Evolutionary conservation across 2,113 vertebrate genomes (phyloP).

Genomic region (Brachyhypopomus occidentalis): DNA sequence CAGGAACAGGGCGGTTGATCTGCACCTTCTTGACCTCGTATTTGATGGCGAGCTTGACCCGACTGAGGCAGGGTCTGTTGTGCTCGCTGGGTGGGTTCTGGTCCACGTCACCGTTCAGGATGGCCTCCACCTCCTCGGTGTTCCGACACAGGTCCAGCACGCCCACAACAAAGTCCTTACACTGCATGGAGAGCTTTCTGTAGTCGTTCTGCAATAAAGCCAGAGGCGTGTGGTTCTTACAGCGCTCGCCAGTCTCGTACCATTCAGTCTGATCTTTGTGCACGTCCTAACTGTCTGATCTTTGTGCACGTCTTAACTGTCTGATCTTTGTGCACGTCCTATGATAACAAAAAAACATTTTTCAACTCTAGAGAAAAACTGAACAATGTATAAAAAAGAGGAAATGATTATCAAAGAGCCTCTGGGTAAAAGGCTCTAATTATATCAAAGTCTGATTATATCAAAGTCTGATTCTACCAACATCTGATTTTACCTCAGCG

Average conservation of each 20-base stretch:
- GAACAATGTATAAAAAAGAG: too few relatives aligned
- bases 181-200: conserved; percentile 88
- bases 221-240: neutral
- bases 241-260: neutral
- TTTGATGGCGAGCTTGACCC: conserved; percentile 86
- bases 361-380: too few relatives aligned
- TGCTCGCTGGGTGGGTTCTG: conserved; percentile 68
- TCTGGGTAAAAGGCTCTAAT: too few relatives aligned
- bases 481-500: too few relatives aligned
- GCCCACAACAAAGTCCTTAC: conserved; percentile 88
- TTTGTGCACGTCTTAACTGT: neutral
- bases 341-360: too few relatives aligned
- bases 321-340: neutral
- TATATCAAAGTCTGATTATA: too few relatives aligned
- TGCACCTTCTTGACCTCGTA: conserved; percentile 88
- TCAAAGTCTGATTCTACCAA: too few relatives aligned
- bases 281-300: neutral
- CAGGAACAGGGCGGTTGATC: too few relatives aligned
- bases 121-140: conserved; percentile 86
- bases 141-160: conserved; percentile 86
- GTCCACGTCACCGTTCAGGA: conserved; percentile 83
- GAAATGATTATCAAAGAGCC: too few relatives aligned
- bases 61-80: conserved; percentile 78
- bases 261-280: neutral
- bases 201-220: conserved; percentile 80